phyloP scores from a whole-genome alignment of 2,113 vertebrate species.

The Hydropotes inermis region DNA sequence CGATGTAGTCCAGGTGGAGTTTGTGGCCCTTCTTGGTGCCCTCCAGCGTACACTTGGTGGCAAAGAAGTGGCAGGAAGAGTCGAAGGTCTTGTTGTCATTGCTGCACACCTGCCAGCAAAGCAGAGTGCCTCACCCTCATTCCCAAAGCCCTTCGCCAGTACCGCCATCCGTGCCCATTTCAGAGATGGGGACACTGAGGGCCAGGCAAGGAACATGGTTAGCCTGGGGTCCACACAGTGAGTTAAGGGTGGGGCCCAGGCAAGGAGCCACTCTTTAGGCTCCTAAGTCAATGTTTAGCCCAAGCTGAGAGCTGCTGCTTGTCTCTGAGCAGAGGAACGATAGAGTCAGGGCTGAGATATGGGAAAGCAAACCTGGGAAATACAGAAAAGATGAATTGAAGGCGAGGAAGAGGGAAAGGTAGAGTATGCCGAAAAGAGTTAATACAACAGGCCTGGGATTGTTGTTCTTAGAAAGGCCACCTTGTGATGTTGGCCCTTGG shows the following conservation, averaged over 20 bases:
- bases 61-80: slow-evolving; percentile 97
- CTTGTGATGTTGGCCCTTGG: neutral
- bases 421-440: neutral
- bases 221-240: neutral
- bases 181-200: neutral
- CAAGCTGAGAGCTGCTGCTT: neutral
- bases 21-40: slow-evolving; percentile 99
- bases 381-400: neutral
- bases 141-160: neutral
- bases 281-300: neutral
- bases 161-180: neutral
- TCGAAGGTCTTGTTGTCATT: slow-evolving; percentile 99
- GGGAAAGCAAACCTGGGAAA: neutral
- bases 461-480: neutral
- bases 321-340: neutral
- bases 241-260: neutral
- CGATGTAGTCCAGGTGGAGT: slow-evolving; percentile 98
- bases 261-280: neutral
- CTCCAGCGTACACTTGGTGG: slow-evolving; percentile 97
- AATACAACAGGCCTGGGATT: neutral
- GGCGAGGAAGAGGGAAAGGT: neutral
- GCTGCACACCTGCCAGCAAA: slow-evolving; percentile 88
- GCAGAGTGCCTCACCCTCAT: neutral
- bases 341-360: neutral
- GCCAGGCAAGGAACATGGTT: neutral